Base-by-base conservation (phyloP, 1,140 invertebrate genomes). In the Cotesia chilonis region DNA sequence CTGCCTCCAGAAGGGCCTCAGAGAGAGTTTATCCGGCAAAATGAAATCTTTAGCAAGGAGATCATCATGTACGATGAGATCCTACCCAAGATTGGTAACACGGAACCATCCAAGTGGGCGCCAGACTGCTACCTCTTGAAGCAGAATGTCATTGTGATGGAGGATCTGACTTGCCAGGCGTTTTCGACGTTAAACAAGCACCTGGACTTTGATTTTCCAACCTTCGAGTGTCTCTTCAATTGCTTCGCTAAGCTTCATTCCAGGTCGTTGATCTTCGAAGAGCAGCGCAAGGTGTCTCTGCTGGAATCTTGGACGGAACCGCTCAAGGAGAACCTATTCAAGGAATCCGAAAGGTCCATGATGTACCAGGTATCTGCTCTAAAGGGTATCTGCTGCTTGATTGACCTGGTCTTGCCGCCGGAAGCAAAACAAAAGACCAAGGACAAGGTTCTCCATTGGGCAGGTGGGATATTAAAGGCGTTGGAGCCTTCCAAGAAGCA, bases 201-300 rank as follows among this genome's bases (percentile, higher is more conserved):
- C 28, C 59, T 75, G 4, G 85, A 87, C 0, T 78, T 89, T 12
- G 85, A 89, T 78, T 75, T 83, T 36, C 77, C 85, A 2, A 80
- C 86, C 41, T 80, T 82, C 2, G 78, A 79, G 20, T 68, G 87
- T 4, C 83, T 89, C 28, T 74, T 89, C 0, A 76, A 83, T 2
- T 87, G 88, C 71, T 55, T 89, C 71, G 88, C 87, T 10, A 85
- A 83, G 73, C 83, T 89, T 77, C 89, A 90, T 77, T 88, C 88
- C 17, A 80, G 86, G 0, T 86, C 87, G 1, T 80, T 84, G 55
- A 81, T 85, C 6, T 79, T 87, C 51, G 89, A 90, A 74, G 81
- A 75, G 17, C 77, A 70, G 28, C 1, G 54, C 70, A 80, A 1
- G 61, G 72, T 0, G 73, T 69, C 1, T 9, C 41, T 47, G 7